Evolutionary conservation across 1,140 invertebrate species (phyloP).

Genomic region (Solen grandis): DNA sequence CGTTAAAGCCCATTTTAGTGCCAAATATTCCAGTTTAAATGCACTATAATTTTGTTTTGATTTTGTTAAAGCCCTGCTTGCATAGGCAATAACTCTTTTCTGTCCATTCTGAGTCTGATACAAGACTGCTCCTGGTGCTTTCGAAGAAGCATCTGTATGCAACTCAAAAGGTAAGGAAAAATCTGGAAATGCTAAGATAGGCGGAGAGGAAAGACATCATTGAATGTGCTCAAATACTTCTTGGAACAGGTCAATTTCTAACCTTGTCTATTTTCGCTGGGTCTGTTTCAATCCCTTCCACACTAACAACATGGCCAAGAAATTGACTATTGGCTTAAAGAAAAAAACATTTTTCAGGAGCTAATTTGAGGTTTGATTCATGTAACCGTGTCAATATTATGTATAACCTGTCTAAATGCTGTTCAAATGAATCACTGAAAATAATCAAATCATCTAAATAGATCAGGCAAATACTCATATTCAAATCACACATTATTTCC

Average conservation of each 20-base stretch:
- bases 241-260: slow-evolving; percentile 57
- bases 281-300: slow-evolving; percentile 72
- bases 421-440: too few relatives aligned
- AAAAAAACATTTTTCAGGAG: slow-evolving; percentile 64
- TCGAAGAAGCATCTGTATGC: too few relatives aligned
- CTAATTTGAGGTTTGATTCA: slow-evolving; percentile 53
- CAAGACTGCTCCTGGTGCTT: too few relatives aligned
- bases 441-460: slow-evolving; percentile 66
- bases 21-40: too few relatives aligned
- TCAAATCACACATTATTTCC: slow-evolving; percentile 38
- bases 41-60: too few relatives aligned
- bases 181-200: slow-evolving; percentile 29
- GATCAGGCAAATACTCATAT: slow-evolving; percentile 49
- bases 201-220: slow-evolving; percentile 13
- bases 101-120: too few relatives aligned
- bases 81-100: too few relatives aligned
- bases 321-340: slow-evolving; percentile 40
- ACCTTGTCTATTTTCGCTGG: too few relatives aligned
- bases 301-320: slow-evolving; percentile 62
- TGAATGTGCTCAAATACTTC: slow-evolving; percentile 16
- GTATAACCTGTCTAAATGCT: slow-evolving; percentile 53
- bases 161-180: too few relatives aligned
- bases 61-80: too few relatives aligned
- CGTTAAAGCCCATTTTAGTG: too few relatives aligned
- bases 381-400: slow-evolving; percentile 61